phyloP scores from a whole-genome alignment of 2,888 invertebrate species.

The Odontocolon sp. region DNA sequence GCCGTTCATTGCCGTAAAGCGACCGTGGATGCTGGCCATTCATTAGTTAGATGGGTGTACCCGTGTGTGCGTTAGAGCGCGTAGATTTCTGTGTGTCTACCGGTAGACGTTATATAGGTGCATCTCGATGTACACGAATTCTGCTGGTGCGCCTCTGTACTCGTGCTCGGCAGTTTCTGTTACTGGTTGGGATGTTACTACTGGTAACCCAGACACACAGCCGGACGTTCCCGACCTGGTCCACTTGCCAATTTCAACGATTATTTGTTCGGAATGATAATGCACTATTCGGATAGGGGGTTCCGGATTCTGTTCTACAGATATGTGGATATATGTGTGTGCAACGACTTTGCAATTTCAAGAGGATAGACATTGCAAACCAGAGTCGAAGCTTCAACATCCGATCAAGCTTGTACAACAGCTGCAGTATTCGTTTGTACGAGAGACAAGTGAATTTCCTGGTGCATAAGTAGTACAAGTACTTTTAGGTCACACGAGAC shows the following conservation, averaged over 20 bases:
- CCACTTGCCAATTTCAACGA: constrained; percentile 60
- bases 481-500: not conserved
- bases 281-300: constrained; percentile 46
- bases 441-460: not conserved
- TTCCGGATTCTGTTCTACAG: not conserved
- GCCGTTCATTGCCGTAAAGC: constrained; percentile 60
- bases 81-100: constrained; percentile 6
- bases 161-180: too few species aligned
- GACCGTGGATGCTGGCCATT: constrained; percentile 60
- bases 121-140: constrained; percentile 15
- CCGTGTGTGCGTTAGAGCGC: constrained; percentile 42
- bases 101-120: not conserved
- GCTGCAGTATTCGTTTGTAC: not conserved
- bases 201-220: too few species aligned
- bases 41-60: constrained; percentile 63
- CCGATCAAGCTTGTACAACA: too few species aligned
- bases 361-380: too few species aligned
- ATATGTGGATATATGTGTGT: not conserved
- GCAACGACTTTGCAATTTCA: too few species aligned
- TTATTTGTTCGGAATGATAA: constrained; percentile 67
- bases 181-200: constrained; percentile 29
- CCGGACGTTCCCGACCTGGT: constrained; percentile 49
- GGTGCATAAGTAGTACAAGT: constrained; percentile 1
- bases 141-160: too few species aligned
- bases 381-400: too few species aligned